These are phyloP conservation scores for Drosophila asahinai DNA, from an alignment of 1,140 invertebrate genomes.

Conservation along the genomic window DNA sequence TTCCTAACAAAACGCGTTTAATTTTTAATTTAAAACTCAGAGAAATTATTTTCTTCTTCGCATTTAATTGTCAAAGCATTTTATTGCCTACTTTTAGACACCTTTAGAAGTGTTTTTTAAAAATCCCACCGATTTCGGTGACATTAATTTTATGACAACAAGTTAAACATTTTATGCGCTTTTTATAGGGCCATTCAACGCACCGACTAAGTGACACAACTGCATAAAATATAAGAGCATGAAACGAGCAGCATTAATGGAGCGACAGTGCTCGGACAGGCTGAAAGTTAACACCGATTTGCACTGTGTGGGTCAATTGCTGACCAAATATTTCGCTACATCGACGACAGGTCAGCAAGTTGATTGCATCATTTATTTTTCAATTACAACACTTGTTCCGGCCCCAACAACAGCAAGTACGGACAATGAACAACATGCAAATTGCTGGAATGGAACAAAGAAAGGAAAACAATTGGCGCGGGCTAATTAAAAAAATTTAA, in stretches of 20 bases:
- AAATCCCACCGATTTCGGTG: neutral
- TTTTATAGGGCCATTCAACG: slow-evolving; percentile 1
- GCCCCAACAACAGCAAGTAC: slow-evolving; percentile 35
- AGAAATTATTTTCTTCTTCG: too few species aligned
- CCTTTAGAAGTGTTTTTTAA: neutral
- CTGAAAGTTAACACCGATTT: slow-evolving; percentile 24
- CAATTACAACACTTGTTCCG: slow-evolving; percentile 80
- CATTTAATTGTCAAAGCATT: neutral
- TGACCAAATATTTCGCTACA: slow-evolving; percentile 68
- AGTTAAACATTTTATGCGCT: slow-evolving; percentile 9
- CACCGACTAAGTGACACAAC: neutral
- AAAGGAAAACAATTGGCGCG: slow-evolving; percentile 61
- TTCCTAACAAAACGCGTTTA: neutral
- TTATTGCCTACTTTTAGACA: neutral
- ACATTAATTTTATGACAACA: neutral
- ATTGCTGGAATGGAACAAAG: slow-evolving; percentile 3
- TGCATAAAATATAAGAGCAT: neutral
- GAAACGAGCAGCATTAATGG: neutral
- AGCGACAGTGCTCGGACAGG: slow-evolving; percentile 10
- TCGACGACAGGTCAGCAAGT: slow-evolving; percentile 80
- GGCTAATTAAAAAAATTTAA: slow-evolving; percentile 82
- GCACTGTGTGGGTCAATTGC: slow-evolving; percentile 63
- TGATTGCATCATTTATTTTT: slow-evolving; percentile 84
- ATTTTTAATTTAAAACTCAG: too few species aligned
- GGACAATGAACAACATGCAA: slow-evolving; percentile 27